Evolutionary conservation across 2,797 vertebrate species (phyloP), one percentile per base, ranked within the genome.

Genomic region (Syngnathus acus): DNA sequence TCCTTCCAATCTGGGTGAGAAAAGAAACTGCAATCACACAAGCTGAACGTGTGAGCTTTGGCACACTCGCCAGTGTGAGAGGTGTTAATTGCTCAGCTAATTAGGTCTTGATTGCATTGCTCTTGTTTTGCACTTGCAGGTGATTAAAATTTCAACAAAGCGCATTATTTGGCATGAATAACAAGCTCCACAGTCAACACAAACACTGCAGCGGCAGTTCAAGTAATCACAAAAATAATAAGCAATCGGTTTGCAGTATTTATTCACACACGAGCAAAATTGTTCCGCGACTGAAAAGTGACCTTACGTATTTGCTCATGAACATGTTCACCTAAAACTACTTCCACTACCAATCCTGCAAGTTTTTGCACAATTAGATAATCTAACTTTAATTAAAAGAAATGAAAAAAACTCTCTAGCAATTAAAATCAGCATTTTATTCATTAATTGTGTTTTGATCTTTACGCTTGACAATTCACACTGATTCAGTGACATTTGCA

Each of bases 41-140:
- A 77, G 76, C 77, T 71, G 78, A 82, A 86, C 21, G 83, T 81
- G 85, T 72, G 84, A 86, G 87, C 87, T 84, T 83, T 90, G 83
- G 84, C 82, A 80, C 76, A 66, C 75, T 71, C 74, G 70, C 70
- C 57, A 2, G 21, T 58, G 87, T 93, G 90, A 92, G 93, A 94
- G 93, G 95, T 95, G 95, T 95, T 99, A 96, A 99, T 98, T 98
- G 95, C 94, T 91, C 91, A 90, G 94, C 94, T 98, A 98, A 98
- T 98, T 97, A 97, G 94, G 92, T 92, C 93, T 93, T 96, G 96
- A 98, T 98, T 98, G 95, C 94, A 94, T 95, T 97, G 95, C 96
- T 97, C 94, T 97, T 97, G 95, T 95, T 97, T 97, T 95, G 94
- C 94, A 96, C 95, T 97, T 97, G 95, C 94, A 98, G 95, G 95